A percentile compares a stretch with the other conserved stretches of the same genome.
Conservation (phyloP, 1,140 invertebrate genomes). For the Drosophila paulistorum region DNA sequence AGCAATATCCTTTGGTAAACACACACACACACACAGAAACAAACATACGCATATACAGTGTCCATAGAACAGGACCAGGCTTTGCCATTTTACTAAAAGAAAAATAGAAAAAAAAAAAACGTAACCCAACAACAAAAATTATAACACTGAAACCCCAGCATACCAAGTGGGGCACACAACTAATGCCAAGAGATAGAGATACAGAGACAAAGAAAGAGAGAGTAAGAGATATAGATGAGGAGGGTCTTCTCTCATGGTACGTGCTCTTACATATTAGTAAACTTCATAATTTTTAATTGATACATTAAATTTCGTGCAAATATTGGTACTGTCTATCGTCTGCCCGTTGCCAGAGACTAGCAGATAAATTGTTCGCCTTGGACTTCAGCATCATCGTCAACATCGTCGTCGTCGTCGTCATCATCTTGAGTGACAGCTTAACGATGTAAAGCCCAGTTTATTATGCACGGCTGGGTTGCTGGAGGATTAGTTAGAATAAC, state of each 20-base stretch:
- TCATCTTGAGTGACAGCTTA: slow-evolving; percentile 76
- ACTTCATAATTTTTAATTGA: slow-evolving; percentile 83
- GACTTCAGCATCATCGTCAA: not conserved
- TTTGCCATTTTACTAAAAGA: slow-evolving; percentile 71
- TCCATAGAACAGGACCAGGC: slow-evolving; percentile 12
- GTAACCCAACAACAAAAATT: slow-evolving; percentile 9
- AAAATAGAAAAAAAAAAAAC: slow-evolving; percentile 14
- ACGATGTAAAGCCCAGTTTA: slow-evolving; percentile 77
- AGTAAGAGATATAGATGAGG: not conserved
- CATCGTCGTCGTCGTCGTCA: not conserved
- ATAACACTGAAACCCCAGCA: slow-evolving; percentile 40
- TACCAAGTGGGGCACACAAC: slow-evolving; percentile 63
- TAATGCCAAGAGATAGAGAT: slow-evolving; percentile 46
- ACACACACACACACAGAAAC: slow-evolving; percentile 60
- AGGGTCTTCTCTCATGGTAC: slow-evolving; percentile 44
- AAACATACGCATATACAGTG: not conserved
- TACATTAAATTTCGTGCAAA: slow-evolving; percentile 82
- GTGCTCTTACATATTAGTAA: slow-evolving; percentile 83
- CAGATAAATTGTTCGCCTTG: not conserved
- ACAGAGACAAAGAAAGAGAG: not conserved
- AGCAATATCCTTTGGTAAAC: slow-evolving; percentile 80
- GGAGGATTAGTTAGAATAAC: slow-evolving; percentile 51
- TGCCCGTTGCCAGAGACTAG: not conserved
- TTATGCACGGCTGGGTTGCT: slow-evolving; percentile 61
- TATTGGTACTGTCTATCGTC: slow-evolving; percentile 51